Conservation (phyloP, 2,113 vertebrate genomes). For the Aythya baeri region DNA sequence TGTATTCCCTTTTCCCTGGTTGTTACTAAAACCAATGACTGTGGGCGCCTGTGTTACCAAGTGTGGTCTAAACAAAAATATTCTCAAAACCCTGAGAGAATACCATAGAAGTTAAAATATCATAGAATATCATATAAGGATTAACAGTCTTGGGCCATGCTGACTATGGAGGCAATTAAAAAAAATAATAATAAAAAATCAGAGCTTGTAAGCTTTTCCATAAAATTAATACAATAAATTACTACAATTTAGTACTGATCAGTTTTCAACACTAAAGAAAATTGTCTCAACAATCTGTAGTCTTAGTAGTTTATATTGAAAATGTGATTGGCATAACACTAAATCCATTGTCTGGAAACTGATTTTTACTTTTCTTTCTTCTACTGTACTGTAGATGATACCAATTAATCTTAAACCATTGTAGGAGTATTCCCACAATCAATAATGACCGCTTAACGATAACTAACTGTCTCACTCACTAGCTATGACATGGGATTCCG, state of each 20-base stretch:
- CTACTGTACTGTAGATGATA: background rate
- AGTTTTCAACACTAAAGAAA: background rate
- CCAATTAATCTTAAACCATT: background rate
- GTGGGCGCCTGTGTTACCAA: background rate
- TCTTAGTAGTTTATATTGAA: background rate
- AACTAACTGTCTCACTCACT: background rate
- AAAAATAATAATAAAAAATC: background rate
- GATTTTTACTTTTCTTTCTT: conserved; percentile 1
- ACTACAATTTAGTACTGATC: background rate
- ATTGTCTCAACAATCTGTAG: background rate
- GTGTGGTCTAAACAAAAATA: background rate
- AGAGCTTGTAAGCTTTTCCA: background rate
- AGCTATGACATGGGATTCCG: background rate
- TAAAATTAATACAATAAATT: background rate
- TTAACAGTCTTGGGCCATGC: background rate
- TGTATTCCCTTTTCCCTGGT: background rate
- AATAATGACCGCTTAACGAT: background rate
- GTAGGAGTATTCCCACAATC: background rate
- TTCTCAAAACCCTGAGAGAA: background rate
- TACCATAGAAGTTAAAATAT: background rate
- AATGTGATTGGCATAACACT: background rate
- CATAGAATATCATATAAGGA: background rate
- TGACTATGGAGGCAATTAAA: background rate
- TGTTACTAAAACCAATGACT: background rate
- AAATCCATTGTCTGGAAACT: background rate